Base-by-base conservation (phyloP, 2,113 vertebrate species). In the Camelus bactrianus region DNA sequence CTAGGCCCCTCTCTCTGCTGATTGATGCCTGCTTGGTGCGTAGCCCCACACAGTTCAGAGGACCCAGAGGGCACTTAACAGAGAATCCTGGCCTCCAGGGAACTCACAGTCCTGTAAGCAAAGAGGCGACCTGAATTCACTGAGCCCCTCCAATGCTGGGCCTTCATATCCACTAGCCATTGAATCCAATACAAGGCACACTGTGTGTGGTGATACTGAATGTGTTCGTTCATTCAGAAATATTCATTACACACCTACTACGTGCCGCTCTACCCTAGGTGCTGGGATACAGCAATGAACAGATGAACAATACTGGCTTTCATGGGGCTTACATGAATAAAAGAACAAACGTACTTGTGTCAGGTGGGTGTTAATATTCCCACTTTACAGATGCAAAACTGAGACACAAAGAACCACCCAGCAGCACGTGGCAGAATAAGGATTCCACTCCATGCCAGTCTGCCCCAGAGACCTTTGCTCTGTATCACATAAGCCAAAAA, bases 41-140 rank as follows among this genome's bases (percentile, higher is more conserved):
- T 11, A 20, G 65, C 4, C 60, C 60, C 46, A 65, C 8, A 16
- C 69, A 19, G 38, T 70, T 90, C 30, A 52, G 50, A 86, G 28
- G 48, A 58, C 77, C 13, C 79, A 65, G 84, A 83, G 30, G 14
- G 50, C 76, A 62, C 24, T 62, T 75, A 80, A 75, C 75, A 60
- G 38, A 89, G 50, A 6, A 42, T 42, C 52, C 46, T 75, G 38
- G 17, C 20, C 60, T 46, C 58, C 32, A 88, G 84, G 46, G 50
- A 84, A 83, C 10, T 93, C 86, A 77, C 50, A 73, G 32, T 54
- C 65, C 48, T 30, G 30, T 62, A n/a, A 96, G 19, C 54, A 92
- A 62, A 89, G 42, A 75, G 22, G 20, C n/a, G 22, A 48, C 42
- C 4, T 26, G 2, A 2, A 1, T 52, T 81, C 69, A 81, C 85